Evolutionary conservation across 2,888 invertebrate genomes (phyloP), one percentile per base, ranked within the genome.

Genomic region (Chrysina gloriosa): DNA sequence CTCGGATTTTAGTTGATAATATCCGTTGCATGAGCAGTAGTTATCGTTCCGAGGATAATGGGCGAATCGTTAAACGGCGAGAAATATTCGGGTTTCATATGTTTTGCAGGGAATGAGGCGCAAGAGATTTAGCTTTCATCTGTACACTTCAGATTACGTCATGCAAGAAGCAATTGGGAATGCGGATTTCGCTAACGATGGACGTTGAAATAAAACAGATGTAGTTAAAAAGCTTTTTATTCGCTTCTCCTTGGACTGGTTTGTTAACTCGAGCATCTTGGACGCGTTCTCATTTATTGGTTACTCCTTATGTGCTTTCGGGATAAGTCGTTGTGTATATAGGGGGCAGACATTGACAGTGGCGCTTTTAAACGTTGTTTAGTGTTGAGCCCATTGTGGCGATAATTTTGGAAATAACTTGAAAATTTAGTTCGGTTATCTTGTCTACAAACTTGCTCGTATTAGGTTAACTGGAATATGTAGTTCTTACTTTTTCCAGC

Each of bases 1-100:
- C n/a, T n/a, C 45, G 21, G 45, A 42, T n/a, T 61, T 39, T 36
- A 39, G 29, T 29, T 16, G 39, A 36, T 56, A 56, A 56, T 39
- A 56, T 23, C n/a, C 23, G 2, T 36, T 23, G 39, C 39, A 56
- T 25, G 23, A 56, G 39, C 36, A 11, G 23, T 56, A 56, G 36
- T 34, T 34, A 39, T 23, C 21, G 56, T 6, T 23, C 5, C 5
- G 23, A n/a, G 39, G n/a, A n/a, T 39, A 36, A 56, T 36, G 11
- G 39, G 23, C n/a, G 23, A 11, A 36, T 14, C 21, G 39, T 52
- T 52, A 52, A 19, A 16, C 21, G 34, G 34, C 52, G 31, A 31
- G 31, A 52, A 14, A 52, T 14, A 19, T 31, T 52, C 16, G 3
- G 16, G 16, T 11, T 11, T 27, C 29, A 16, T 16, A 45, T 21